These are phyloP conservation scores for Micrasema longulum DNA, from an alignment of 1,140 invertebrate species.

Conservation along the genomic window DNA sequence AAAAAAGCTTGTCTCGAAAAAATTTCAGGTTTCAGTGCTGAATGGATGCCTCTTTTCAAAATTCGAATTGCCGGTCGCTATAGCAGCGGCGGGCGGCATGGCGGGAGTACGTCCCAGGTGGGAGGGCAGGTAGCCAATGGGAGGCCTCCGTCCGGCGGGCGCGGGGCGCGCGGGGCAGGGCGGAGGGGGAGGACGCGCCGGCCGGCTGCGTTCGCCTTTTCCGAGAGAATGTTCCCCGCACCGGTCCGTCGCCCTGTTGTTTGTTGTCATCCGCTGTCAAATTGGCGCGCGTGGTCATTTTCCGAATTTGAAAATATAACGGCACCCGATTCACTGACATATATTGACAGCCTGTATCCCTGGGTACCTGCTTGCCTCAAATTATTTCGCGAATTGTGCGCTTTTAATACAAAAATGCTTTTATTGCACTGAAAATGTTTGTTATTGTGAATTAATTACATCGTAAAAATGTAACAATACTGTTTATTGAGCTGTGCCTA, in stretches of 20 bases:
- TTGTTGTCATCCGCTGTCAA: constrained; percentile 44
- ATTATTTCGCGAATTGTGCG: too few relatives aligned
- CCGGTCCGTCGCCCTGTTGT: constrained; percentile 38
- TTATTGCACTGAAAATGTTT: too few relatives aligned
- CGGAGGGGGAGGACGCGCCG: constrained; percentile 13
- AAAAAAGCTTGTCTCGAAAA: too few relatives aligned
- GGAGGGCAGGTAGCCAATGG: constrained; percentile 37
- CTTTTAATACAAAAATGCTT: too few relatives aligned
- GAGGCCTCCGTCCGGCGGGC: constrained; percentile 10
- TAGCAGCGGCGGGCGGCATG: constrained; percentile 30
- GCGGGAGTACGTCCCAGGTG: constrained; percentile 13
- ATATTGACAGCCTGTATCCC: too few relatives aligned
- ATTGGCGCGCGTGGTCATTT: constrained; percentile 30
- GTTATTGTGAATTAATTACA: too few relatives aligned
- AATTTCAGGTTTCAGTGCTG: too few relatives aligned
- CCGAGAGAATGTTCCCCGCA: constrained; percentile 35
- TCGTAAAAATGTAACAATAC: too few relatives aligned
- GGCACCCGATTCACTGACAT: too few relatives aligned
- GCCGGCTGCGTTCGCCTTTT: constrained; percentile 36
- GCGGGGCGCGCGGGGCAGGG: not conserved
- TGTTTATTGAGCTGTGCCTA: too few relatives aligned
- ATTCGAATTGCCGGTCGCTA: constrained; percentile 24
- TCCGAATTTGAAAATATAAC: constrained; percentile 12
- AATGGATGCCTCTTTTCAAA: too few relatives aligned
- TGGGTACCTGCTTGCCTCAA: too few relatives aligned